Percentiles rank a stretch among this genome's conserved stretches.
Evolutionary conservation across 2,888 invertebrate genomes (phyloP).

Genomic region (Hetaerina titia): DNA sequence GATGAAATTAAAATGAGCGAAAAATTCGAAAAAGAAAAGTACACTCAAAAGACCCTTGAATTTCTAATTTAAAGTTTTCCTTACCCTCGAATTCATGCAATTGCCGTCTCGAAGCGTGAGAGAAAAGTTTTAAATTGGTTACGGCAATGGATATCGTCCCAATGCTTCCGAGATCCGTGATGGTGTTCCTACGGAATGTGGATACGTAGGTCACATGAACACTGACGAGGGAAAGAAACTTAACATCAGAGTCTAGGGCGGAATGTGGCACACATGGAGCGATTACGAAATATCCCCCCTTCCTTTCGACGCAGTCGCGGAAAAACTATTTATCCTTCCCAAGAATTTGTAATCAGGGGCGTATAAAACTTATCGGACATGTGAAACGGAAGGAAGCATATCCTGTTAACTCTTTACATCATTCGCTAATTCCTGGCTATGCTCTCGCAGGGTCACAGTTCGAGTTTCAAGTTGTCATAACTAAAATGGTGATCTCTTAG

Average conservation of each 20-base stretch:
- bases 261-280: not conserved
- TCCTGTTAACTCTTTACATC: not conserved
- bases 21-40: no score
- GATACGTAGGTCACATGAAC: not conserved
- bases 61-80: not conserved
- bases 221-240: not conserved
- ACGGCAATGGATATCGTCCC: not conserved
- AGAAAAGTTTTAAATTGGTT: not conserved
- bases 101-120: not conserved
- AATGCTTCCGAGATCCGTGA: not conserved
- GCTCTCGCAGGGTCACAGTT: no score
- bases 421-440: no score
- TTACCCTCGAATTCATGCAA: not conserved
- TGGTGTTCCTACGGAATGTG: no score
- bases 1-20: no score
- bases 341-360: not conserved
- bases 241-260: not conserved
- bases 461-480: no score
- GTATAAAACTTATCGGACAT: not conserved
- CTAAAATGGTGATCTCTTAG: no score
- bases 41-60: no score
- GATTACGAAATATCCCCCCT: not conserved
- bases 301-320: not conserved
- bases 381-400: not conserved
- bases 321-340: not conserved